Conservation (phyloP, 2,888 invertebrate genomes). For the Yponomeuta sedellus region DNA sequence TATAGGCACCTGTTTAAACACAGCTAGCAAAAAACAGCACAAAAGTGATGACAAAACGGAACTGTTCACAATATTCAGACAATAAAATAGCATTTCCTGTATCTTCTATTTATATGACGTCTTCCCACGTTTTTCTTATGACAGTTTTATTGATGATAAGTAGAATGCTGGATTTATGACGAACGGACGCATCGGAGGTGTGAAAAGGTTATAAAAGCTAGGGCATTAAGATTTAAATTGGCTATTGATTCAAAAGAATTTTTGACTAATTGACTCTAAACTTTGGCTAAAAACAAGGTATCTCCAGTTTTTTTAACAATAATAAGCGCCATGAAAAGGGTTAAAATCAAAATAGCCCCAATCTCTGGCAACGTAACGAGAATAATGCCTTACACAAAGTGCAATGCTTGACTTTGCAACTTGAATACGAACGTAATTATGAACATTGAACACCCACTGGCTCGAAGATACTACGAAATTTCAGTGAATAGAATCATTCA, state of each 20-base stretch:
- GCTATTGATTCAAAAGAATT: neutral
- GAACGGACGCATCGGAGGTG: neutral
- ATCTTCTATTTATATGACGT: neutral
- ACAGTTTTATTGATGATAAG: neutral
- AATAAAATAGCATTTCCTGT: slow-evolving; percentile 3
- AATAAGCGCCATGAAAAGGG: too few relatives aligned
- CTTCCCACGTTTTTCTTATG: neutral
- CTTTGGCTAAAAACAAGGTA: too few relatives aligned
- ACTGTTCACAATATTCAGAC: slow-evolving; percentile 30
- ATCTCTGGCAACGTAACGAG: neutral
- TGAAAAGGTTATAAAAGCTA: slow-evolving; percentile 7
- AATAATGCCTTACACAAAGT: neutral
- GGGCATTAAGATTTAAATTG: neutral
- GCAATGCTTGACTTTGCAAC: neutral
- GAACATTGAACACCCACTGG: neutral
- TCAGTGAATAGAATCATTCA: neutral
- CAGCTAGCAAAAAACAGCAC: slow-evolving; percentile 29
- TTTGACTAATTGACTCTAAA: too few relatives aligned
- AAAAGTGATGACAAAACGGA: slow-evolving; percentile 50
- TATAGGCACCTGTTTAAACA: slow-evolving; percentile 3
- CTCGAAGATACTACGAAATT: neutral
- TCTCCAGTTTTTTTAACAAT: too few relatives aligned
- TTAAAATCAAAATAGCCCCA: neutral
- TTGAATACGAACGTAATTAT: neutral
- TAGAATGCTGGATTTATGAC: neutral